A percentile compares a stretch with the other conserved stretches of the same genome.
Conservation (phyloP, 2,797 vertebrate species). For the Trichosurus vulpecula region DNA sequence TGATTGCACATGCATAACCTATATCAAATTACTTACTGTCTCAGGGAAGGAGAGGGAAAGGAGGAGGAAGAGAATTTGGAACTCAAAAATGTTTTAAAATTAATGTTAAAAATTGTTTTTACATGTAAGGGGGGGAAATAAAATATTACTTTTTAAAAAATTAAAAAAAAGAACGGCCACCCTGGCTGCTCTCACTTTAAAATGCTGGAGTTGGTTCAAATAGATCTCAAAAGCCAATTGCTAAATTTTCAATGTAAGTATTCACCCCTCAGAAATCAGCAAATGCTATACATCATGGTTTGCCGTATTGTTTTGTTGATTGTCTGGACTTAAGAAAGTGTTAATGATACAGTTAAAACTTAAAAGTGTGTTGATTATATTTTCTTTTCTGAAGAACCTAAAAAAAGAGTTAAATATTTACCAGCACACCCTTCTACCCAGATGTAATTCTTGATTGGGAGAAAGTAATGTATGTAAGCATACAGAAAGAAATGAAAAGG, state of each 20-base stretch:
- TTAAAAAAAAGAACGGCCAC: neutral
- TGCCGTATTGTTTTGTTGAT: neutral
- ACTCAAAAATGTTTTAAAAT: neutral
- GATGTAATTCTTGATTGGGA: neutral
- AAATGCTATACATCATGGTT: neutral
- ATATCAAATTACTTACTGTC: neutral
- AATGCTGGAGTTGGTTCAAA: neutral
- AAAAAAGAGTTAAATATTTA: neutral
- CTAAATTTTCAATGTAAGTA: neutral
- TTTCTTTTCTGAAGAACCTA: neutral
- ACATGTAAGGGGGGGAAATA: neutral
- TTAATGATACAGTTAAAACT: neutral
- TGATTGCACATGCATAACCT: neutral
- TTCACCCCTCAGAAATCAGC: neutral
- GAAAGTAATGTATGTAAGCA: neutral
- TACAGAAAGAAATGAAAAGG: neutral
- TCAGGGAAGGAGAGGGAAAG: neutral
- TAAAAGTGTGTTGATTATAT: neutral
- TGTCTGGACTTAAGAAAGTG: neutral
- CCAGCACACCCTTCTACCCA: neutral
- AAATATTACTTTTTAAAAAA: neutral
- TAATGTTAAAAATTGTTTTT: neutral
- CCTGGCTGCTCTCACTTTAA: neutral
- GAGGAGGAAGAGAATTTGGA: neutral
- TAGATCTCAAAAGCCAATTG: neutral